Percentiles rank a stretch among this genome's conserved stretches.
phyloP scores from a whole-genome alignment of 64 coral and sea anemone species.

The Porites australiensis region DNA sequence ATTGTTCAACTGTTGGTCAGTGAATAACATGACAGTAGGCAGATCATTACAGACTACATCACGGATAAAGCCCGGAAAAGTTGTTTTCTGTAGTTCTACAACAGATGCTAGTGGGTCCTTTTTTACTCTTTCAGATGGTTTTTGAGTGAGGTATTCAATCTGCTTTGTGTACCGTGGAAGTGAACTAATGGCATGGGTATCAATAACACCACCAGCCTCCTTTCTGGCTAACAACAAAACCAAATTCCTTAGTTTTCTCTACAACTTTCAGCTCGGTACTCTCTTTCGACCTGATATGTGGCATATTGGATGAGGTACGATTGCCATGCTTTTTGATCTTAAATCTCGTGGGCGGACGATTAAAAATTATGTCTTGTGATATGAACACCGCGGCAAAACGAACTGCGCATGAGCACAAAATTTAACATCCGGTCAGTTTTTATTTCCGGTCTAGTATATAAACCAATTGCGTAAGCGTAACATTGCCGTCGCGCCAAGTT shows the following conservation, averaged over 20 bases:
- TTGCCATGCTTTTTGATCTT: slow-evolving; percentile 39
- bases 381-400: too few species aligned
- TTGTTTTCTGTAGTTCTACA: slow-evolving; percentile 65
- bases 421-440: too few species aligned
- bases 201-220: slow-evolving; percentile 37
- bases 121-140: slow-evolving; percentile 13
- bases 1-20: slow-evolving; percentile 55
- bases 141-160: slow-evolving; percentile 26
- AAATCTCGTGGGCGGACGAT: slow-evolving; percentile 37
- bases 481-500: too few species aligned
- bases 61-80: slow-evolving; percentile 61
- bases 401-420: too few species aligned
- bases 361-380: slow-evolving; percentile 59
- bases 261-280: too few species aligned
- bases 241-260: slow-evolving; percentile 22
- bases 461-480: too few species aligned
- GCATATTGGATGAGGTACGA: background rate
- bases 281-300: slow-evolving; percentile 23
- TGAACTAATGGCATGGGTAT: slow-evolving; percentile 22
- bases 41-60: slow-evolving; percentile 83
- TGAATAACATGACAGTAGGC: slow-evolving; percentile 67
- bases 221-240: slow-evolving; percentile 20
- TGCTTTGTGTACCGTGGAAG: slow-evolving; percentile 54
- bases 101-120: slow-evolving; percentile 66
- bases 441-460: too few species aligned